Conservation (phyloP, 1,140 invertebrate species). For the Zaprionus kolodkinae region DNA sequence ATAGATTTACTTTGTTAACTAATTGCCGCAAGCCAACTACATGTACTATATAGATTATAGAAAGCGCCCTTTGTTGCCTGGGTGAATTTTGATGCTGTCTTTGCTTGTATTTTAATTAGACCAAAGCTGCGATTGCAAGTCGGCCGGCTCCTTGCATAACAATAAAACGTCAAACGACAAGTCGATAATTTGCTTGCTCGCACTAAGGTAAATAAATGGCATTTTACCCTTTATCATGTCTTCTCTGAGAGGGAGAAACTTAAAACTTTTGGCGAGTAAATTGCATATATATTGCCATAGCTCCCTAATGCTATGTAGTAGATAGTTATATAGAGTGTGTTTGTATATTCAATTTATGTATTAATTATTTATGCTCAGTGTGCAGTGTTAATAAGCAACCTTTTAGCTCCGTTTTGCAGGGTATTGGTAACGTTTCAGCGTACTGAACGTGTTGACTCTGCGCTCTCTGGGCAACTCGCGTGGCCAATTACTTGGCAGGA, state of each 20-base stretch:
- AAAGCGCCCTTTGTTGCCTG: constrained; percentile 1
- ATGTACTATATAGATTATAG: constrained; percentile 20
- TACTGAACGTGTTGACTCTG: constrained; percentile 40
- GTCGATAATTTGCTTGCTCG: constrained; percentile 64
- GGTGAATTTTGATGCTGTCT: neutral
- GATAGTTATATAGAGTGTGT: neutral
- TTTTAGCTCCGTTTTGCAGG: neutral
- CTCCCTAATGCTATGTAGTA: neutral
- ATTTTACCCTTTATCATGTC: too few relatives aligned
- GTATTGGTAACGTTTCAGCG: constrained; percentile 32
- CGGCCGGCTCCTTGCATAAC: constrained; percentile 22
- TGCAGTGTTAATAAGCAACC: neutral
- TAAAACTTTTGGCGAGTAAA: neutral
- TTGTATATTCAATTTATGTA: neutral
- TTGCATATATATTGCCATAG: neutral
- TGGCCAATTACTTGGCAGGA: constrained; percentile 53
- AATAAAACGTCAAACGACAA: constrained; percentile 49
- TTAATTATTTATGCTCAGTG: neutral
- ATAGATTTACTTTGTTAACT: constrained; percentile 52
- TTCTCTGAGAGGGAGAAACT: constrained; percentile 8
- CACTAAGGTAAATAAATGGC: constrained; percentile 48
- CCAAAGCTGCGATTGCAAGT: constrained; percentile 13
- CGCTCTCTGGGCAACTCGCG: constrained; percentile 27
- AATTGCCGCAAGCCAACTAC: constrained; percentile 57
- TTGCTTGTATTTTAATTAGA: constrained; percentile 50